These are phyloP conservation scores for Ceratina calcarata DNA, from an alignment of 1,140 invertebrate genomes.

Conservation along the genomic window DNA sequence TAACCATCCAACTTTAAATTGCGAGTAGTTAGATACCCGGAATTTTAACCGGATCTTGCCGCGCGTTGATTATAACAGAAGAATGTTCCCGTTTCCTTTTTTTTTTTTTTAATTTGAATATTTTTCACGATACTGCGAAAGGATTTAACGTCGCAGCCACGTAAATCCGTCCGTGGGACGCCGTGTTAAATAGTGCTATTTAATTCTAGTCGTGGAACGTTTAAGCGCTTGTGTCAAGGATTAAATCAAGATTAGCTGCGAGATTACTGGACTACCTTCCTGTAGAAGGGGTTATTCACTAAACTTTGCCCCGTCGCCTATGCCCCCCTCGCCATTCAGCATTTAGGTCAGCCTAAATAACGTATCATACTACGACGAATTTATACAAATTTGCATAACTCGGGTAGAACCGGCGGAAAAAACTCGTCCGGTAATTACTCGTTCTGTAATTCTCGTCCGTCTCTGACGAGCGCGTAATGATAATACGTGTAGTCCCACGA, in stretches of 20 bases:
- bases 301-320: conserved; percentile 58
- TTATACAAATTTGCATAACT: conserved; percentile 37
- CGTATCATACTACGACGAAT: conserved; percentile 35
- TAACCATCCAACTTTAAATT: conserved; percentile 51
- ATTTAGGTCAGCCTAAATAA: conserved; percentile 48
- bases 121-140: conserved; percentile 14
- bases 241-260: conserved; percentile 80
- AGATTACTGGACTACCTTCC: conserved; percentile 73
- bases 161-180: conserved; percentile 31
- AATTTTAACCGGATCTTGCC: neutral
- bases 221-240: conserved; percentile 79
- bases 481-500: neutral
- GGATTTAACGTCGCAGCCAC: conserved; percentile 10
- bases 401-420: neutral
- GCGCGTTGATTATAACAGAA: neutral
- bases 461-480: neutral
- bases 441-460: too few species aligned
- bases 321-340: conserved; percentile 30
- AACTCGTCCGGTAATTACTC: conserved; percentile 7
- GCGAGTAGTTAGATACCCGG: neutral
- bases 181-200: conserved; percentile 69
- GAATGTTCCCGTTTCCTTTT: neutral
- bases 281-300: conserved; percentile 67
- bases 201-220: conserved; percentile 75
- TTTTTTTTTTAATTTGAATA: conserved; percentile 24